Evolutionary conservation across 1,140 invertebrate species (phyloP).

Genomic region (Pseudomyrmex dendroicus): DNA sequence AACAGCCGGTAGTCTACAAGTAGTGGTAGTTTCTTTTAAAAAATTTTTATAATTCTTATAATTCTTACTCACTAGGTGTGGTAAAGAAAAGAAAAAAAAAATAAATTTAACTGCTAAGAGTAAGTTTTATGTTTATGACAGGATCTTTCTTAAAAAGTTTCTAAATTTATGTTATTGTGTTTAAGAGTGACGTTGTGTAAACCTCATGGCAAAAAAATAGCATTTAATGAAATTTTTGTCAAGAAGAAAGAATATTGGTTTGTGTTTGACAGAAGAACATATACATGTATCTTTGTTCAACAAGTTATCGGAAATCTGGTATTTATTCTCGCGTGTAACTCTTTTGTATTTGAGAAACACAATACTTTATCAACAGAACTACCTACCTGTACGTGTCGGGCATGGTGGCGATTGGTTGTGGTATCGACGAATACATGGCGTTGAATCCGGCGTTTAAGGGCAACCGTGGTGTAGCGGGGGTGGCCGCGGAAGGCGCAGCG

Average conservation of each 20-base stretch:
- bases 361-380: slow-evolving; percentile 7
- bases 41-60: no score
- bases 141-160: no score
- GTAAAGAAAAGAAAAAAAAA: no score
- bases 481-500: slow-evolving; percentile 87
- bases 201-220: no score
- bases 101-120: no score
- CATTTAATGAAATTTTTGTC: background rate
- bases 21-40: no score
- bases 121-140: no score
- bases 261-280: background rate
- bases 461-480: slow-evolving; percentile 88
- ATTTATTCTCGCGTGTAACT: slow-evolving; percentile 13
- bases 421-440: slow-evolving; percentile 97
- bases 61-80: no score
- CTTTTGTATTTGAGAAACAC: background rate
- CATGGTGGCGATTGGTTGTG: slow-evolving; percentile 97
- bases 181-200: no score
- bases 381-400: slow-evolving; percentile 96
- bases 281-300: background rate
- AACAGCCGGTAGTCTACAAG: no score
- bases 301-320: background rate
- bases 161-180: no score
- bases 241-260: background rate
- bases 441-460: slow-evolving; percentile 96